A percentile compares a stretch with the other conserved stretches of the same genome.
Evolutionary conservation across 2,888 invertebrate genomes (phyloP).

Genomic region (Xestia c-nigrum): DNA sequence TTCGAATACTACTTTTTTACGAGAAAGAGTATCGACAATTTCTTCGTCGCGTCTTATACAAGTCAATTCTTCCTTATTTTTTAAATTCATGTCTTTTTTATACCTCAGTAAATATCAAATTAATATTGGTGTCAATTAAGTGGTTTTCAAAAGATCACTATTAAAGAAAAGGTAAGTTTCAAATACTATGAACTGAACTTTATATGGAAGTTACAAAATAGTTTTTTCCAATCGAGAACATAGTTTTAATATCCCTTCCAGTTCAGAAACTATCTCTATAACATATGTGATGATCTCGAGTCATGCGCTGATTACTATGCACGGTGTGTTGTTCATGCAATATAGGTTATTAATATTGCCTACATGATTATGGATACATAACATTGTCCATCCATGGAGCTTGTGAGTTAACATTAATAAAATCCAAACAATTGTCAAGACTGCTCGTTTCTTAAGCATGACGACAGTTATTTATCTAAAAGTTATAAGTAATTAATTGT

Average conservation of each 20-base stretch:
- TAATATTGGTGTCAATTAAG: background rate
- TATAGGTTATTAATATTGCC: slow-evolving; percentile 12
- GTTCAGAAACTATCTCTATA: background rate
- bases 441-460: too few species aligned
- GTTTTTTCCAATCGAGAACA: background rate
- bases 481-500: too few species aligned
- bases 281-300: background rate
- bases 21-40: background rate
- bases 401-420: slow-evolving; percentile 2
- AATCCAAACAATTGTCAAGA: slow-evolving; percentile 20
- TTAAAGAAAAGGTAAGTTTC: background rate
- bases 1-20: too few species aligned
- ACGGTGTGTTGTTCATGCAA: background rate
- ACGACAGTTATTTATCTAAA: too few species aligned
- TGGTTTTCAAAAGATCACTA: background rate
- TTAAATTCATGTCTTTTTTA: background rate
- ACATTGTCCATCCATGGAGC: background rate
- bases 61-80: background rate
- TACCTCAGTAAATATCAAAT: background rate
- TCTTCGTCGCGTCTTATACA: background rate
- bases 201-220: background rate
- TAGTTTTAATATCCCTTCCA: background rate
- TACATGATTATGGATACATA: background rate
- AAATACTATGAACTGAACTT: background rate
- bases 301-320: slow-evolving; percentile 16